Percentiles rank a stretch among this genome's conserved stretches.
Evolutionary conservation across 2,113 vertebrate species (phyloP).

Genomic region (Limanda limanda): DNA sequence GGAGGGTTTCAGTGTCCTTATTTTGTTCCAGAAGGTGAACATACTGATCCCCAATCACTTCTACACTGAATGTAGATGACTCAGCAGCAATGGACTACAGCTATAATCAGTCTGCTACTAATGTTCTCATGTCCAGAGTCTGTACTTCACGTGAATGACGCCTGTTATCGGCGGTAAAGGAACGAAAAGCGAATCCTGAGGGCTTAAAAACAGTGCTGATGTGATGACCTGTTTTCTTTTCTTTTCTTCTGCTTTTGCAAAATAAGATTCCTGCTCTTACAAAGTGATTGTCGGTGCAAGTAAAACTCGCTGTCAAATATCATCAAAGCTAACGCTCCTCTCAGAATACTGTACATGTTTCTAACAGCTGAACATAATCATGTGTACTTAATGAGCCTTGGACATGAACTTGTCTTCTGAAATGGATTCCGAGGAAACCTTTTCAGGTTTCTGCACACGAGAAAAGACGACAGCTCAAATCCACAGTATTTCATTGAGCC

Average conservation of each 20-base stretch:
- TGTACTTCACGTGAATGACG: constrained; percentile 25
- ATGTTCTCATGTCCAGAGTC: constrained; percentile 3
- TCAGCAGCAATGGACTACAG: constrained; percentile 35
- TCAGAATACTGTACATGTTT: constrained; percentile 31
- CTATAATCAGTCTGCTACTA: background rate
- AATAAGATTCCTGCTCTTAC: constrained; percentile 43
- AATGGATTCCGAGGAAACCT: constrained; percentile 18
- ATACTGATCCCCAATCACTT: constrained; percentile 38
- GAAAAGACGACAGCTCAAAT: constrained; percentile 14
- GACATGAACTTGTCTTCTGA: constrained; percentile 30
- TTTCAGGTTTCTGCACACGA: constrained; percentile 27
- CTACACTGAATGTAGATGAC: constrained; percentile 65
- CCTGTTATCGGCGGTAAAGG: constrained; percentile 30
- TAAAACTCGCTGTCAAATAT: constrained; percentile 32
- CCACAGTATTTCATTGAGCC: constrained; percentile 50
- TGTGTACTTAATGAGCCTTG: constrained; percentile 6
- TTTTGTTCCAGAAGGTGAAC: constrained; percentile 23
- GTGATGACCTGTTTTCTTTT: constrained; percentile 4
- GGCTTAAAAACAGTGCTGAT: constrained; percentile 29
- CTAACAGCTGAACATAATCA: constrained; percentile 25
- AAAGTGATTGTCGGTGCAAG: constrained; percentile 48
- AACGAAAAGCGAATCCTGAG: constrained; percentile 17
- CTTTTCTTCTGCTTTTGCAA: constrained; percentile 12
- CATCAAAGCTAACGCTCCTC: constrained; percentile 27
- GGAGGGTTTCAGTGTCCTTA: constrained; percentile 1